phyloP scores from a whole-genome alignment of 2,888 invertebrate genomes.

The Elaeidobius kamerunicus region DNA sequence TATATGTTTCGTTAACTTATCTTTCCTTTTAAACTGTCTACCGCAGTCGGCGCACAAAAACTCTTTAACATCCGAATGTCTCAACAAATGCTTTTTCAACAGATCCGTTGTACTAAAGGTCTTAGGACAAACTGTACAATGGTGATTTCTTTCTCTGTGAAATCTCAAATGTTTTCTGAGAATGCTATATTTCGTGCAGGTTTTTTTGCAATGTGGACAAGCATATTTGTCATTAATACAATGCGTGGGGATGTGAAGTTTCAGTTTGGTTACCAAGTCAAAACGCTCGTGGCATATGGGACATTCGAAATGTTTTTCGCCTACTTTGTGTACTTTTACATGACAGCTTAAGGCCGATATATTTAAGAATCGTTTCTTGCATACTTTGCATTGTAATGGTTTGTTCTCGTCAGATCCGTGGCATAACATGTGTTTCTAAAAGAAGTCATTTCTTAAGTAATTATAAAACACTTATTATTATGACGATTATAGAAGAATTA shows the following conservation, averaged over 20 bases:
- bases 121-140: constrained; percentile 66
- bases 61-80: constrained; percentile 61
- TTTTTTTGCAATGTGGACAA: constrained; percentile 68
- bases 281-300: constrained; percentile 69
- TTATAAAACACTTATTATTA: too few relatives aligned
- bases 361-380: constrained; percentile 66
- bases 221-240: constrained; percentile 61
- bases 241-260: constrained; percentile 65
- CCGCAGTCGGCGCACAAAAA: constrained; percentile 76
- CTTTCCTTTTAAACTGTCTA: constrained; percentile 73
- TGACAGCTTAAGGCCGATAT: constrained; percentile 71
- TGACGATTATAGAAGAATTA: too few relatives aligned
- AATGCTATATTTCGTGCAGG: constrained; percentile 65
- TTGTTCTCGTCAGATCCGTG: constrained; percentile 68
- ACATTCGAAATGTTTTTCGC: constrained; percentile 66
- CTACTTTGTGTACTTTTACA: constrained; percentile 63
- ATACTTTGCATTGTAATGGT: constrained; percentile 63
- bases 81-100: constrained; percentile 66
- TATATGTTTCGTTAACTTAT: constrained; percentile 70
- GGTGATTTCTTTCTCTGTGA: constrained; percentile 65
- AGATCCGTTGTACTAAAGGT: constrained; percentile 70
- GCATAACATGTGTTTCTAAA: constrained; percentile 61
- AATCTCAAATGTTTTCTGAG: constrained; percentile 71
- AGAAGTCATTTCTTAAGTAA: constrained; percentile 25
- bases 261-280: constrained; percentile 61